phyloP scores from a whole-genome alignment of 2,113 vertebrate species.

The Plestiodon gilberti region DNA sequence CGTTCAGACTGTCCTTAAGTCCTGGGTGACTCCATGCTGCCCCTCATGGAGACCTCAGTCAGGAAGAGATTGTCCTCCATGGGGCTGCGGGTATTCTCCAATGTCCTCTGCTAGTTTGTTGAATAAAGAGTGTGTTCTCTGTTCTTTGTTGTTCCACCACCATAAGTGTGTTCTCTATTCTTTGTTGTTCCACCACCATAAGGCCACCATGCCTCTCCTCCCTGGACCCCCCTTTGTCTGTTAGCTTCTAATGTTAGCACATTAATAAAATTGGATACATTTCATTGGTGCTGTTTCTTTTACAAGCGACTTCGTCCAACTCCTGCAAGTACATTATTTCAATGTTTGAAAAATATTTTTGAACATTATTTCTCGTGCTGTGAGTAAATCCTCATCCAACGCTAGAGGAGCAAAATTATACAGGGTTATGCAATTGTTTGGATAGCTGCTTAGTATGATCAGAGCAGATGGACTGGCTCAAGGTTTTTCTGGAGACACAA shows the following conservation, averaged over 20 bases:
- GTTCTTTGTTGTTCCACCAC: background rate
- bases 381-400: too few species aligned
- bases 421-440: too few species aligned
- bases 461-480: too few species aligned
- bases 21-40: fast-evolving
- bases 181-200: too few species aligned
- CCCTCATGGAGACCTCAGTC: fast-evolving
- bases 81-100: background rate
- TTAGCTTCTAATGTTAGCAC: background rate
- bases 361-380: too few species aligned
- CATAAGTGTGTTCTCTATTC: background rate
- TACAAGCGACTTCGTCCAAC: background rate
- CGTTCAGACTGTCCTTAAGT: constrained; percentile 5
- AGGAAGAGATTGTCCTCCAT: background rate
- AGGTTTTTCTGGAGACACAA: too few species aligned
- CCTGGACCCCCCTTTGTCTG: background rate
- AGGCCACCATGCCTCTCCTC: background rate
- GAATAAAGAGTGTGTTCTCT: background rate
- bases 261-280: background rate
- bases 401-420: background rate
- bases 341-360: background rate
- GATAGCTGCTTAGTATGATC: too few species aligned
- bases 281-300: background rate
- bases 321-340: background rate
- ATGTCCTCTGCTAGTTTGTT: background rate